Evolutionary conservation across 2,113 vertebrate genomes (phyloP).

Genomic region (Corynorhinus townsendii): DNA sequence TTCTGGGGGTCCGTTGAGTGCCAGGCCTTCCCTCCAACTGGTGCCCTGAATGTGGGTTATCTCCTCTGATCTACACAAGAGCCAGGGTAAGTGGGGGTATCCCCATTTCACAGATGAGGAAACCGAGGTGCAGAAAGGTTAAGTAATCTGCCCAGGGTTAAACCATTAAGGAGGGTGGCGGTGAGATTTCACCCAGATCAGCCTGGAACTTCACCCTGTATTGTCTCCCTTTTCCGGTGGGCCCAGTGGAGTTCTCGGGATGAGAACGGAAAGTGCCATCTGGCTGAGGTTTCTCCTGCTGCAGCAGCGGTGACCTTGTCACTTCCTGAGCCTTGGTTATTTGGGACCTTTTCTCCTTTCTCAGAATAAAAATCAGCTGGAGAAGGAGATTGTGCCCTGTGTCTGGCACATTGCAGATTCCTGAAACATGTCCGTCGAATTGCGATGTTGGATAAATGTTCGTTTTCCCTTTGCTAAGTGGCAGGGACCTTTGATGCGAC

Average conservation of each 20-base stretch:
- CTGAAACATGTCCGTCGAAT: not conserved
- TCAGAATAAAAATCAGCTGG: not conserved
- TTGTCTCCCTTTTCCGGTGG: not conserved
- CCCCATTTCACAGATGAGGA: not conserved
- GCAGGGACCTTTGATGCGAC: not conserved
- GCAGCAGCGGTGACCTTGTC: not conserved
- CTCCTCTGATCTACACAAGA: not conserved
- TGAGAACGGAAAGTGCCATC: not conserved
- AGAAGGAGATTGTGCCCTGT: not conserved
- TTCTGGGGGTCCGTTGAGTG: not conserved
- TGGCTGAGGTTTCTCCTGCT: not conserved
- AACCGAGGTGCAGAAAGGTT: not conserved
- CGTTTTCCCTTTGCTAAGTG: not conserved
- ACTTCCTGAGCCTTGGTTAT: not conserved
- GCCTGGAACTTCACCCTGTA: not conserved
- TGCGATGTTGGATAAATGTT: not conserved
- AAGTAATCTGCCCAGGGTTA: not conserved
- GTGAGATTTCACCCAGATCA: not conserved
- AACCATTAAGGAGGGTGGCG: not conserved
- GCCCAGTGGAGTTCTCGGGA: not conserved
- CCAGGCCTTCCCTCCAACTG: not conserved
- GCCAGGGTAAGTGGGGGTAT: not conserved
- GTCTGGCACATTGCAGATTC: not conserved
- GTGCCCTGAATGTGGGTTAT: not conserved
- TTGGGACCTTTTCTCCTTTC: not conserved